A percentile compares a stretch with the other conserved stretches of the same genome.
phyloP scores from a whole-genome alignment of 2,797 vertebrate species.

The Sebastiscus tertius region DNA sequence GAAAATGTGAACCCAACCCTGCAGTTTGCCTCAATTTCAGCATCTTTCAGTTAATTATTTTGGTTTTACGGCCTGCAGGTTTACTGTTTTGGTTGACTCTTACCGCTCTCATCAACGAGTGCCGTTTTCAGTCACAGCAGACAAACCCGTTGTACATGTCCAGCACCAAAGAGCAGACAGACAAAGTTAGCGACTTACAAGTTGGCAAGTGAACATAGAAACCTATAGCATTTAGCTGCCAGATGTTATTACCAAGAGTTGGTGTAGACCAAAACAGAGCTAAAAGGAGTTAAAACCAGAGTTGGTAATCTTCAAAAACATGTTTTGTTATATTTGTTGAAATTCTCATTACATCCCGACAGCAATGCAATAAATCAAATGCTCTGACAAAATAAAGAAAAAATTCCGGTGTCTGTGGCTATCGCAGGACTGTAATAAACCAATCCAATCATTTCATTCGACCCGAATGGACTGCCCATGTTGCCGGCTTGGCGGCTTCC shows the following conservation, averaged over 20 bases:
- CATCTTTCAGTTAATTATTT: background rate
- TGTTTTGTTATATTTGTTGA: background rate
- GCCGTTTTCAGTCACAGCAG: no score
- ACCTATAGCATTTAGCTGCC: background rate
- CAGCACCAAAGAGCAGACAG: background rate
- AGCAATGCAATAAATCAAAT: no score
- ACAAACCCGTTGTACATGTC: background rate
- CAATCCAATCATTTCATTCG: no score
- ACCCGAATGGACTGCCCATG: no score
- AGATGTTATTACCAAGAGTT: background rate
- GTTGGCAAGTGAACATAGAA: background rate
- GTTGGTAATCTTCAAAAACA: no score
- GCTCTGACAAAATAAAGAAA: no score
- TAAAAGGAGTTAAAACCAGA: background rate
- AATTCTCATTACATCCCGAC: no score
- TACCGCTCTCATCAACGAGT: no score
- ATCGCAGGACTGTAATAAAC: no score
- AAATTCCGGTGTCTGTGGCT: no score
- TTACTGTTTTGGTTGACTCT: background rate
- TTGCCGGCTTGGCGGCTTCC: no score
- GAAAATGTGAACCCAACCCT: background rate
- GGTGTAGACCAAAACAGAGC: background rate
- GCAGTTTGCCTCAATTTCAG: background rate
- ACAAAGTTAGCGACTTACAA: no score
- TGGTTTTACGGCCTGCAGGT: background rate